phyloP scores from a whole-genome alignment of 2,888 invertebrate genomes.

The Polymixis flavicincta region DNA sequence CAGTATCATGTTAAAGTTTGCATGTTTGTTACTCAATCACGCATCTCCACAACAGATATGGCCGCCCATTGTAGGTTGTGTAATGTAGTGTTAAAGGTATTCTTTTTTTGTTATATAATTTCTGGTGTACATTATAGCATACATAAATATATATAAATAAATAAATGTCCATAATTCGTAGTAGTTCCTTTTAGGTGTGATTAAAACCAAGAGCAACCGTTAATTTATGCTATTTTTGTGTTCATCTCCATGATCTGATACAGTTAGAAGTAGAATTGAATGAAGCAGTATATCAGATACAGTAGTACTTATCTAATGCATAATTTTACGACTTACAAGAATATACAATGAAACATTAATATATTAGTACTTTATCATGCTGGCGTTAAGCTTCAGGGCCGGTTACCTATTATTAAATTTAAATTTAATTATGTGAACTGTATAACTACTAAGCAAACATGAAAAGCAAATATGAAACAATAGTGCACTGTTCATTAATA shows the following conservation, averaged over 20 bases:
- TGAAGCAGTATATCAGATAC: too few relatives aligned
- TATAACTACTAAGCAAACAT: background rate
- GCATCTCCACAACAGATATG: too few relatives aligned
- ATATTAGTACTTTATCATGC: background rate
- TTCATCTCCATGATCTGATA: background rate
- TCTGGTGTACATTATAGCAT: too few relatives aligned
- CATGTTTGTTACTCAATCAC: too few relatives aligned
- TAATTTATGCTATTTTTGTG: background rate
- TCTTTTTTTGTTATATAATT: too few relatives aligned
- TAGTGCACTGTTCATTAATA: conserved; percentile 30
- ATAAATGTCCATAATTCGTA: background rate
- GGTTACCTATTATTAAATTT: conserved; percentile 23
- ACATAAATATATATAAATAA: too few relatives aligned
- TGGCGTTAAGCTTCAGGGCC: conserved; percentile 5
- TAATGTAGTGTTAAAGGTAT: too few relatives aligned
- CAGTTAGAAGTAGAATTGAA: too few relatives aligned
- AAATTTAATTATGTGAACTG: conserved; percentile 31
- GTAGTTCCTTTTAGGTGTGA: background rate
- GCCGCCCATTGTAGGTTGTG: too few relatives aligned
- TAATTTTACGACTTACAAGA: background rate
- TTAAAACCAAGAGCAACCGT: background rate
- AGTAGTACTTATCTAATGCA: too few relatives aligned
- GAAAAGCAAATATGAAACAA: conserved; percentile 30
- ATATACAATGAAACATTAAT: conserved; percentile 12
- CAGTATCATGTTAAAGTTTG: too few relatives aligned